Evolutionary conservation across 2,888 invertebrate species (phyloP).

Genomic region (Phalera bucephala): DNA sequence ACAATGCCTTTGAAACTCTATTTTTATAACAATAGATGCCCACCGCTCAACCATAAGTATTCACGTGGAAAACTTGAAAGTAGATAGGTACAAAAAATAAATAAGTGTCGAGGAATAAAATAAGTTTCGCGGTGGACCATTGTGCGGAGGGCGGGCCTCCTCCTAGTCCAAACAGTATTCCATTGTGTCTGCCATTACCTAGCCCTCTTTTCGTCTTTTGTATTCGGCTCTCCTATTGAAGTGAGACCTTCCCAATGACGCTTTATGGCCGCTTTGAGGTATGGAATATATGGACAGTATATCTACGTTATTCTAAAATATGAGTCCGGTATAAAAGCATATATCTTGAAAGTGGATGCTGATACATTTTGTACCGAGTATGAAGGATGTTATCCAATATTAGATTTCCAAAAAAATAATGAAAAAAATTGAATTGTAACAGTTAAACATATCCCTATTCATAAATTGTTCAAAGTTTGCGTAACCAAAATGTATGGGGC

Average conservation of each 20-base stretch:
- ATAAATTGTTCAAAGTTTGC: no score
- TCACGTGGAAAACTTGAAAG: slow-evolving; percentile 50
- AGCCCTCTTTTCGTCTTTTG: slow-evolving; percentile 80
- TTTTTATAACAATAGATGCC: slow-evolving; percentile 16
- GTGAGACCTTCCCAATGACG: slow-evolving; percentile 79
- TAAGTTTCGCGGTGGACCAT: slow-evolving; percentile 72
- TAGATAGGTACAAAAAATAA: slow-evolving; percentile 61
- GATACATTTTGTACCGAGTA: background rate
- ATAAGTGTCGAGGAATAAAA: slow-evolving; percentile 73
- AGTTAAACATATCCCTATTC: no score
- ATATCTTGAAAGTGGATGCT: slow-evolving; percentile 4
- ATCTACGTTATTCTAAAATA: slow-evolving; percentile 44
- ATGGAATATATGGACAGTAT: slow-evolving; percentile 59
- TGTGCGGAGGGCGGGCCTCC: slow-evolving; percentile 62
- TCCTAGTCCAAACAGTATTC: slow-evolving; percentile 79
- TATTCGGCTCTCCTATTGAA: slow-evolving; percentile 77
- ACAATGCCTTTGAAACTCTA: slow-evolving; percentile 11
- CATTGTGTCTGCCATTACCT: slow-evolving; percentile 81
- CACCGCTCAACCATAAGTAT: slow-evolving; percentile 25
- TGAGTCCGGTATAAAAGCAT: slow-evolving; percentile 26
- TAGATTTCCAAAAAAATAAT: slow-evolving; percentile 7
- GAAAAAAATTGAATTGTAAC: no score
- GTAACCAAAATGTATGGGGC: no score
- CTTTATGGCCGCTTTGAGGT: slow-evolving; percentile 76
- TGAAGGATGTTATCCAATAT: slow-evolving; percentile 1